Evolutionary conservation across 92 coral and sea anemone species (phyloP), one percentile per base, ranked within the genome.

Genomic region (Zoanthus sociatus): DNA sequence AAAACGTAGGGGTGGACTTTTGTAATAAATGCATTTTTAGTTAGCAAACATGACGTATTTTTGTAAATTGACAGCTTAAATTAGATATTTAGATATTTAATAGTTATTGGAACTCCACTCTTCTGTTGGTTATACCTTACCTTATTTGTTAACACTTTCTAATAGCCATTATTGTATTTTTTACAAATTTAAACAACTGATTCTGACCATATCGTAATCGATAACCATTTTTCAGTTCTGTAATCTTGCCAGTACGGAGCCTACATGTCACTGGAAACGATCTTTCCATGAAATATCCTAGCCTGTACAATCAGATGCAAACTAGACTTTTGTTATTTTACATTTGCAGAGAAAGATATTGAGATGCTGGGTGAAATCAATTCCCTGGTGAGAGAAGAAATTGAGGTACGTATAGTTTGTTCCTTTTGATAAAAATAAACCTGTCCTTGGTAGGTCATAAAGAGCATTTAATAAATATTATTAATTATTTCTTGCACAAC

Each of bases 281-380:
- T 14, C 12, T 11, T 12, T 15, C 13, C 0, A 12, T 26, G 26
- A 72, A 42, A 16, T 16, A 7, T 1, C 26, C 26, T 26, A 9
- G 45, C 17, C 1, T 11, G 32, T 16, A 37, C 32, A 50, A 58
- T 50, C 10, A 54, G 15, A 21, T 37, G 33, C 30, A 78, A 26
- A 1, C 10, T 15, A 63, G 9, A 67, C 2, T 63, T 51, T 64
- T 66, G 10, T 61, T n/a, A 6, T 54, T 0, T 26, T 83, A 76
- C 16, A 37, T 47, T 77, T 81, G 11, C 78, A 94, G 98, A 92
- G 55, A 92, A 93, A 77, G 99, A 97, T 73, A 91, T 95, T 55
- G 98, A 95, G 55, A 90, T 95, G 90, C 91, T 97, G 26, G 84
- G 88, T 69, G 97, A 92, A 20, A 90, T 97, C 73, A 92, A 95